Evolutionary conservation across 1,140 invertebrate genomes (phyloP).

Genomic region (Bombus difficillimus): DNA sequence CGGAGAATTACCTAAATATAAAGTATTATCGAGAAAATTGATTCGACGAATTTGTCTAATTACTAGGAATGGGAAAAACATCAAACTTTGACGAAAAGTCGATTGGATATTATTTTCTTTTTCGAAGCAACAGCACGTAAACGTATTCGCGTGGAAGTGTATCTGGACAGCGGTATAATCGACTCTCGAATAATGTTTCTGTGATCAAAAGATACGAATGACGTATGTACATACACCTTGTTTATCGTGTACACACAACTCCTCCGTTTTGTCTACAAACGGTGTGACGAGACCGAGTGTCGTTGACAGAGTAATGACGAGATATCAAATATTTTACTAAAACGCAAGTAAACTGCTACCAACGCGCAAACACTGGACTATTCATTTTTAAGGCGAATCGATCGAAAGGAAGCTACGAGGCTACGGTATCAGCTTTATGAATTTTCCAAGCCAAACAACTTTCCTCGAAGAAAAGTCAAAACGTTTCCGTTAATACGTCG

Average conservation of each 20-base stretch:
- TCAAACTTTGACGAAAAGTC: no score
- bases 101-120: background rate
- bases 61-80: no score
- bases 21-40: no score
- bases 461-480: background rate
- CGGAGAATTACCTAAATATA: background rate
- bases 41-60: no score
- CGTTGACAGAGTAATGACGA: conserved; percentile 22
- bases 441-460: background rate
- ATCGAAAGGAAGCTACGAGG: no score
- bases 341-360: background rate
- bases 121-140: background rate
- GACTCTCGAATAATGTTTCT: conserved; percentile 38
- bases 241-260: conserved; percentile 47
- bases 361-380: background rate
- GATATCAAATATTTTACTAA: conserved; percentile 56
- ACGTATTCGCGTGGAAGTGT: background rate
- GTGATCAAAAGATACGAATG: conserved; percentile 46
- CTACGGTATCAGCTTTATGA: no score
- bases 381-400: background rate
- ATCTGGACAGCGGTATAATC: background rate
- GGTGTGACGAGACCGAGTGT: conserved; percentile 14
- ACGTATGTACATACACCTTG: conserved; percentile 50
- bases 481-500: background rate
- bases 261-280: conserved; percentile 27